Evolutionary conservation across 2,797 vertebrate species (phyloP).

Genomic region (Pseudocheirus occidentalis): DNA sequence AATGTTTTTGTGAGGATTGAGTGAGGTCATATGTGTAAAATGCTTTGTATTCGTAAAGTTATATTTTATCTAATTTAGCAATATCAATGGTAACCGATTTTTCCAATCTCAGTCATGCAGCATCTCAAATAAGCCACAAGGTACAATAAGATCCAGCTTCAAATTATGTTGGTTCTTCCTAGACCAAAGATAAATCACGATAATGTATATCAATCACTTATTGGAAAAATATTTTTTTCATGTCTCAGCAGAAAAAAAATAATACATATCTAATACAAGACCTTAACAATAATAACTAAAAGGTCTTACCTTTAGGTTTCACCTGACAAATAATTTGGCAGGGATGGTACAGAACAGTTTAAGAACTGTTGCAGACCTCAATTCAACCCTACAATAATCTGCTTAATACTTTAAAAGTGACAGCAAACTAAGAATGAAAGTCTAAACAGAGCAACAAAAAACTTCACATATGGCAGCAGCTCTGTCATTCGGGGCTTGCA

Average conservation of each 20-base stretch:
- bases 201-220: not conserved
- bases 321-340: constrained; percentile 44
- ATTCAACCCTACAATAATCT: constrained; percentile 40
- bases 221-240: not conserved
- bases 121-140: not conserved
- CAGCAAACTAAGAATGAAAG: constrained; percentile 59
- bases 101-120: not conserved
- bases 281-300: not conserved
- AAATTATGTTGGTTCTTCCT: not conserved
- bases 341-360: constrained; percentile 50
- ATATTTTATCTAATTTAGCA: not conserved
- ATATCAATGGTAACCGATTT: not conserved
- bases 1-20: not conserved
- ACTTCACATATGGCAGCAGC: constrained; percentile 24
- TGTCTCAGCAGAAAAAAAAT: not conserved
- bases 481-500: constrained; percentile 44
- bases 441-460: constrained; percentile 33
- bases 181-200: not conserved
- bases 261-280: not conserved
- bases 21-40: not conserved
- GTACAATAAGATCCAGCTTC: not conserved
- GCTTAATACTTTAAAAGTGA: constrained; percentile 39
- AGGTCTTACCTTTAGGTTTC: constrained; percentile 20
- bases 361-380: constrained; percentile 31
- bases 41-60: not conserved